Evolutionary conservation across 2,888 invertebrate genomes (phyloP).

Genomic region (Himalopsyche japonica): DNA sequence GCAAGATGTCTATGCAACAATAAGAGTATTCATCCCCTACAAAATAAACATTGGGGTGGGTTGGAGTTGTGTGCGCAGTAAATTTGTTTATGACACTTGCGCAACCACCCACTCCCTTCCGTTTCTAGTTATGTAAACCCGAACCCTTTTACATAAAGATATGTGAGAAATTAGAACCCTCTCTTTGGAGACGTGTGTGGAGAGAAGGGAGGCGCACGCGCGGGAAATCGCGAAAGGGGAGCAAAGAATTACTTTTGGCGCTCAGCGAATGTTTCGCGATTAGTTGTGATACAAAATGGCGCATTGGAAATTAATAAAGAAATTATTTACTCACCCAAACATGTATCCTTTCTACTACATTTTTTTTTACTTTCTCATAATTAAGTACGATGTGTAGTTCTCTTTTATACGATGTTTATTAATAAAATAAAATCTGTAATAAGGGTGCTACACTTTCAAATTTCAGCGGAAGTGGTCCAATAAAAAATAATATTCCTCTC

Average conservation of each 20-base stretch:
- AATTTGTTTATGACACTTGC: constrained; percentile 17
- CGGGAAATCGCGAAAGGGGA: background rate
- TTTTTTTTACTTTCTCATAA: no score
- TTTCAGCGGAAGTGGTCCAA: no score
- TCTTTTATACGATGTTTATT: no score
- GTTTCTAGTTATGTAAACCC: constrained; percentile 35
- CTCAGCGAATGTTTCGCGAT: constrained; percentile 18
- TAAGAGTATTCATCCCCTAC: background rate
- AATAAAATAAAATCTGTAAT: no score
- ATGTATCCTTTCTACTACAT: background rate
- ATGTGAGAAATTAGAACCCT: constrained; percentile 39
- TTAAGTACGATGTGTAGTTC: no score
- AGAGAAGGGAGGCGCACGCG: constrained; percentile 10
- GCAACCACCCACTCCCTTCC: constrained; percentile 26
- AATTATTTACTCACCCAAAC: background rate
- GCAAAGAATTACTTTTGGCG: constrained; percentile 8
- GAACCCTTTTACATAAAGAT: constrained; percentile 41
- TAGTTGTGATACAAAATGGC: constrained; percentile 40
- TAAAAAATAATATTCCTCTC: no score
- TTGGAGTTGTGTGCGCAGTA: constrained; percentile 20
- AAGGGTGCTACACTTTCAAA: no score
- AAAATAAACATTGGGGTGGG: constrained; percentile 14
- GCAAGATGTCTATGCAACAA: constrained; percentile 17
- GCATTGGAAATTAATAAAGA: constrained; percentile 21
- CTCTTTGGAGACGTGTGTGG: constrained; percentile 13